phyloP scores from a whole-genome alignment of 2,797 vertebrate species.

The Acanthurus tractus region DNA sequence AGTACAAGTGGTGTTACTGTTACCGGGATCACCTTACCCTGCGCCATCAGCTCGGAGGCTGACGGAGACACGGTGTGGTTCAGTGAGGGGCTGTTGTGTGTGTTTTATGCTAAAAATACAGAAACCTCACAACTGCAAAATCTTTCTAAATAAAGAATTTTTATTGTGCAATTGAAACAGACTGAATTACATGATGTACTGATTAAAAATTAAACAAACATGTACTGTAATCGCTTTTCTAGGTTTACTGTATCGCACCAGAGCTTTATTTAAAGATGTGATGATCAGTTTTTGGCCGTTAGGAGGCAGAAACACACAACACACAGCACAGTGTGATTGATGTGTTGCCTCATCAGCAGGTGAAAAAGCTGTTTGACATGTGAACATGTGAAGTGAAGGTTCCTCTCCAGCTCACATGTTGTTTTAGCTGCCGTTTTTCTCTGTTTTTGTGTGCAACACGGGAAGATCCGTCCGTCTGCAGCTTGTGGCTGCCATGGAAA shows the following conservation, averaged over 20 bases:
- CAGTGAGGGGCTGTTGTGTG: conserved; percentile 15
- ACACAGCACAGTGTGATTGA: too few relatives aligned
- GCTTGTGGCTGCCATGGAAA: not conserved
- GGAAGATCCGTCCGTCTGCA: not conserved
- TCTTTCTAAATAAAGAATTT: conserved; percentile 1
- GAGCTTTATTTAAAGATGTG: not conserved
- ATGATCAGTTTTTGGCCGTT: not conserved
- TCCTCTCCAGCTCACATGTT: not conserved
- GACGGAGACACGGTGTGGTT: conserved; percentile 53
- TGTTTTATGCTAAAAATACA: not conserved
- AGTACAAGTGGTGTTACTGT: conserved; percentile 78
- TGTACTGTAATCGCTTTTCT: not conserved
- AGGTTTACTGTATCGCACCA: not conserved
- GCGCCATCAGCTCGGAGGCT: conserved; percentile 70
- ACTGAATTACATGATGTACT: not conserved
- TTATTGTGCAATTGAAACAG: not conserved
- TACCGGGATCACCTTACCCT: conserved; percentile 75
- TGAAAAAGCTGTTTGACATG: not conserved
- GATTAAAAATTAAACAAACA: too few relatives aligned
- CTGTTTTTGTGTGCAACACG: not conserved
- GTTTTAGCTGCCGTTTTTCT: not conserved
- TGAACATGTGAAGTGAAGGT: not conserved
- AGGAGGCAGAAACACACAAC: not conserved
- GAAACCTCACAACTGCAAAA: not conserved
- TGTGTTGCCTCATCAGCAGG: not conserved